Percentiles rank a stretch among this genome's conserved stretches.
phyloP scores from a whole-genome alignment of 2,797 vertebrate species.

The Micromesistius poutassou region DNA sequence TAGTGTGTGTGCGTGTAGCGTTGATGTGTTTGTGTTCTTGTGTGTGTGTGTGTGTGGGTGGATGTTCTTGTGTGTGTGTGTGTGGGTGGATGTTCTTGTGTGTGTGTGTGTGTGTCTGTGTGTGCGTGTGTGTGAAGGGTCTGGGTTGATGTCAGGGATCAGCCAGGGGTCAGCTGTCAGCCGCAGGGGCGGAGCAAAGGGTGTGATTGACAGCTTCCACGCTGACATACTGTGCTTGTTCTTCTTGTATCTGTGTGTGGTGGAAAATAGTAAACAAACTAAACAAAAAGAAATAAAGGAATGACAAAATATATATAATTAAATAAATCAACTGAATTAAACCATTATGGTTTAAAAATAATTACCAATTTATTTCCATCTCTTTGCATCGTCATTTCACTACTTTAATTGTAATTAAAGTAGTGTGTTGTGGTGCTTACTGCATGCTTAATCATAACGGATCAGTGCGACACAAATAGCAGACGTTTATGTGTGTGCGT shows the following conservation, averaged over 20 bases:
- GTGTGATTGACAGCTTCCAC: conserved; percentile 20
- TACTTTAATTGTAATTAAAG: background rate
- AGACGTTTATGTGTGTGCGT: background rate
- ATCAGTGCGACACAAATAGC: background rate
- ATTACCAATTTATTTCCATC: background rate
- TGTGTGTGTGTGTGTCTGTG: conserved; percentile 6
- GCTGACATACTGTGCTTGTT: conserved; percentile 11
- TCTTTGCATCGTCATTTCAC: too few relatives aligned
- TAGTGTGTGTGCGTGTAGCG: conserved; percentile 40
- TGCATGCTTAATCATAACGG: background rate
- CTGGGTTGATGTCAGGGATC: conserved; percentile 65
- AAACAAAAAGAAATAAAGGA: background rate
- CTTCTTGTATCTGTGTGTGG: background rate
- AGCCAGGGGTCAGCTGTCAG: conserved; percentile 64
- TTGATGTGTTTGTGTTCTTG: conserved; percentile 34
- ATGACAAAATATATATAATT: background rate
- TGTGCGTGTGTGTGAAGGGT: conserved; percentile 38
- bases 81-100: conserved; percentile 33
- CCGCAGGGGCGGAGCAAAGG: conserved; percentile 42
- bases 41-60: conserved; percentile 56
- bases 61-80: conserved; percentile 30
- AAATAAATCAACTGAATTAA: background rate
- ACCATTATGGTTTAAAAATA: background rate
- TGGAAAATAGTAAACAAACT: background rate
- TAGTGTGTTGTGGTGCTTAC: background rate